phyloP scores from a whole-genome alignment of 2,888 invertebrate genomes.

The Lasioglossum pauxillum region DNA sequence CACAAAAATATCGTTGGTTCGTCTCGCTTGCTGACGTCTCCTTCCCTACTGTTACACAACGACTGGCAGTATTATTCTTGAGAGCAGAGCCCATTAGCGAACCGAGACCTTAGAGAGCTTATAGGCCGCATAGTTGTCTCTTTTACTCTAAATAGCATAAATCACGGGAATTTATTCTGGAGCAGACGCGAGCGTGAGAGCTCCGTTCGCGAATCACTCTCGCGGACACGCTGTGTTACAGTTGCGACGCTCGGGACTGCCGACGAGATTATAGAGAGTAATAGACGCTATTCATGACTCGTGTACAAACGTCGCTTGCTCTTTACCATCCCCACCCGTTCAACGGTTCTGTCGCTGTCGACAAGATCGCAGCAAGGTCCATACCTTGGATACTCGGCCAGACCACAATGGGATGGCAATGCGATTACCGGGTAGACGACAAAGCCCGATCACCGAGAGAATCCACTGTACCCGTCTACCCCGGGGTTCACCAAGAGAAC shows the following conservation, averaged over 20 bases:
- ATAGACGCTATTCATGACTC: not conserved
- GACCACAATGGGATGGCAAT: not conserved
- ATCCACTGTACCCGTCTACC: not conserved
- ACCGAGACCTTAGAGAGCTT: not conserved
- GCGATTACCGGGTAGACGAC: not conserved
- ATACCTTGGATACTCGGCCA: not conserved
- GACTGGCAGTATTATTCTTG: not conserved
- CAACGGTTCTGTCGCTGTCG: not conserved
- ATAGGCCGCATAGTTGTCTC: not conserved
- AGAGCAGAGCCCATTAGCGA: not conserved
- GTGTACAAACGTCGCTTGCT: not conserved
- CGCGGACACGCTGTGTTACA: not conserved
- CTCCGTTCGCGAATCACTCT: not conserved
- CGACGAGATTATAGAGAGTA: not conserved
- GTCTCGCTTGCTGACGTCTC: not conserved
- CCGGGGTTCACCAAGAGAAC: not conserved
- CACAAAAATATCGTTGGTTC: not conserved
- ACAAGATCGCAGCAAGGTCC: not conserved
- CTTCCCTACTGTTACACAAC: not conserved
- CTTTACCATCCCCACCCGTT: not conserved
- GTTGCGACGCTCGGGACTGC: not conserved
- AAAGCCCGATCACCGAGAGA: not conserved
- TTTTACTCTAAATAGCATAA: not conserved
- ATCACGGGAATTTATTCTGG: not conserved
- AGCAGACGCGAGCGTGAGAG: not conserved